These are phyloP conservation scores for Lethenteron camtschaticum DNA, from an alignment of 2,113 vertebrate genomes.

Conservation along the genomic window DNA sequence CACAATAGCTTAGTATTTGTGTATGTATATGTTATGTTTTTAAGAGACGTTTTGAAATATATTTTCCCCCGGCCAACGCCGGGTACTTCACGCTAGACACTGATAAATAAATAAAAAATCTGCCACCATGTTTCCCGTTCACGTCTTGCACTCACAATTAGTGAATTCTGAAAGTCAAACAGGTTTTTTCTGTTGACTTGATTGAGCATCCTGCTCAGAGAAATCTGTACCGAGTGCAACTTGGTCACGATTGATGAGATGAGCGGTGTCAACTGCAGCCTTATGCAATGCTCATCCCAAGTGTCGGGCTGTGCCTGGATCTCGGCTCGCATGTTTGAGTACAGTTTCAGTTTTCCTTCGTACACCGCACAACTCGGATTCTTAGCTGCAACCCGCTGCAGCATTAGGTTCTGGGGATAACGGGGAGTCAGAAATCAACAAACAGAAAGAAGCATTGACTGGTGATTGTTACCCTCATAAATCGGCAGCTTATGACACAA, in stretches of 20 bases:
- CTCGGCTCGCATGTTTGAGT: constrained; percentile 28
- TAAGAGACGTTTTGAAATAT: too few species aligned
- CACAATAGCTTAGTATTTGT: too few species aligned
- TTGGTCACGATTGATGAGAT: constrained; percentile 29
- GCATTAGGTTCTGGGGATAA: constrained; percentile 14
- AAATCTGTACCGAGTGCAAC: constrained; percentile 38
- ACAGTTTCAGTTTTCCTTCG: constrained; percentile 55
- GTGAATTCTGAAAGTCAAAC: constrained; percentile 28
- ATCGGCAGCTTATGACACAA: too few species aligned
- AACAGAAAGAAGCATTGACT: too few species aligned
- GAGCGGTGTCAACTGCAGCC: constrained; percentile 42
- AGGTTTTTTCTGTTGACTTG: constrained; percentile 45
- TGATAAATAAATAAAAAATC: too few species aligned
- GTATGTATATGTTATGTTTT: too few species aligned
- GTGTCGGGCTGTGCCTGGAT: constrained; percentile 25
- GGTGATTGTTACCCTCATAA: too few species aligned
- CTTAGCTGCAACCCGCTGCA: constrained; percentile 45
- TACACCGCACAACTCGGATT: constrained; percentile 41
- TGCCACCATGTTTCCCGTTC: constrained; percentile 6
- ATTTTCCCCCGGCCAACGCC: too few species aligned
- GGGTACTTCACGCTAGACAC: too few species aligned
- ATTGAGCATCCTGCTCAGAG: constrained; percentile 49
- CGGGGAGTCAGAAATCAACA: too few species aligned
- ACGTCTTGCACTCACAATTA: constrained; percentile 26
- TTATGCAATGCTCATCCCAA: constrained; percentile 37